A percentile compares a stretch with the other conserved stretches of the same genome.
Conservation (phyloP, 2,888 invertebrate genomes). For the Cistogaster globosa region DNA sequence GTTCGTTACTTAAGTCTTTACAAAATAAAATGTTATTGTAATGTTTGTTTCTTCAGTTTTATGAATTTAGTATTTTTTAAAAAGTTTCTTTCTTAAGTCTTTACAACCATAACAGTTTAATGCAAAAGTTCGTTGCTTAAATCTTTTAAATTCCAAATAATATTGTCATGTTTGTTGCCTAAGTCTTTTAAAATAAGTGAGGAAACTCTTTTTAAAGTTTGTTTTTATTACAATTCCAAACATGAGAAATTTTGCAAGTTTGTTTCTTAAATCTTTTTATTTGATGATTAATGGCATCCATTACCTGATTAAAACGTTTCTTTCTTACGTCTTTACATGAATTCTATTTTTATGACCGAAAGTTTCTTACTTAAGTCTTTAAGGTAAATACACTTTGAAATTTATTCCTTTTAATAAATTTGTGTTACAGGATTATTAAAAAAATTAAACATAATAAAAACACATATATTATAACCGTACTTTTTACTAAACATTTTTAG, state of each 20-base stretch:
- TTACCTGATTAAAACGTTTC: background rate
- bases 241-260: background rate
- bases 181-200: background rate
- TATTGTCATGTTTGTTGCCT: background rate
- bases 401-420: background rate
- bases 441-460: too few species aligned
- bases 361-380: background rate
- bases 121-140: constrained; percentile 22
- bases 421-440: too few species aligned
- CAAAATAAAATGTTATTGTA: too few species aligned
- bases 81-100: constrained; percentile 18
- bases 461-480: too few species aligned
- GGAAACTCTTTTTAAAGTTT: too few species aligned
- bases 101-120: background rate
- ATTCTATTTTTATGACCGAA: background rate
- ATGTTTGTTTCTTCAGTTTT: background rate
- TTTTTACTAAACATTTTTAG: too few species aligned
- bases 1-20: too few species aligned
- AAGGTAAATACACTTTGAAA: background rate
- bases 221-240: too few species aligned
- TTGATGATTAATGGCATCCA: background rate
- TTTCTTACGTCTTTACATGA: background rate
- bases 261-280: background rate
- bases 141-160: background rate
- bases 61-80: too few species aligned